These are phyloP conservation scores for Conus canariensis DNA, from an alignment of 2,888 invertebrate species.

Conservation along the genomic window DNA sequence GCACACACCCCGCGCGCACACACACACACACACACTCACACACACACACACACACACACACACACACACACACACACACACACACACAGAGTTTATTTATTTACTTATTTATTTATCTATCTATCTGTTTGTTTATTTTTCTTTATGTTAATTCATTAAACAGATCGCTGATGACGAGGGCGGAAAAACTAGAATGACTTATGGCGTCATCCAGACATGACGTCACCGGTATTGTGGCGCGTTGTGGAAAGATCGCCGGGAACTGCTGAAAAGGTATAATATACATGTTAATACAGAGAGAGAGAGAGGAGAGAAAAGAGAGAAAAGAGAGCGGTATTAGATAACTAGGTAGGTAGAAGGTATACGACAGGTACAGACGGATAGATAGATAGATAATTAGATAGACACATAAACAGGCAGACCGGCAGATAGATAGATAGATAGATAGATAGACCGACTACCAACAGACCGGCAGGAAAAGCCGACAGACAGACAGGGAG, in stretches of 20 bases:
- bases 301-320: too few species aligned
- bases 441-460: background rate
- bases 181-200: slow-evolving; percentile 8
- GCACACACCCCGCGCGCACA: background rate
- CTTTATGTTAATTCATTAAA: too few species aligned
- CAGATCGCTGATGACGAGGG: background rate
- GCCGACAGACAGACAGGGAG: background rate
- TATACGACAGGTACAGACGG: too few species aligned
- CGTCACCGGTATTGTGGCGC: background rate
- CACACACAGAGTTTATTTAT: background rate
- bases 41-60: background rate
- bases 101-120: too few species aligned
- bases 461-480: too few species aligned
- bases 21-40: background rate
- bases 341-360: too few species aligned
- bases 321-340: too few species aligned
- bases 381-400: background rate
- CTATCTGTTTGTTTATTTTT: too few species aligned
- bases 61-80: background rate
- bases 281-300: too few species aligned
- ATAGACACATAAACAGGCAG: background rate
- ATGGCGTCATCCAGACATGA: slow-evolving; percentile 7
- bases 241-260: too few species aligned
- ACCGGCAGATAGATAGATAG: too few species aligned
- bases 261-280: too few species aligned